phyloP scores from a whole-genome alignment of 2,113 vertebrate species.

The Pluvianellus socialis region DNA sequence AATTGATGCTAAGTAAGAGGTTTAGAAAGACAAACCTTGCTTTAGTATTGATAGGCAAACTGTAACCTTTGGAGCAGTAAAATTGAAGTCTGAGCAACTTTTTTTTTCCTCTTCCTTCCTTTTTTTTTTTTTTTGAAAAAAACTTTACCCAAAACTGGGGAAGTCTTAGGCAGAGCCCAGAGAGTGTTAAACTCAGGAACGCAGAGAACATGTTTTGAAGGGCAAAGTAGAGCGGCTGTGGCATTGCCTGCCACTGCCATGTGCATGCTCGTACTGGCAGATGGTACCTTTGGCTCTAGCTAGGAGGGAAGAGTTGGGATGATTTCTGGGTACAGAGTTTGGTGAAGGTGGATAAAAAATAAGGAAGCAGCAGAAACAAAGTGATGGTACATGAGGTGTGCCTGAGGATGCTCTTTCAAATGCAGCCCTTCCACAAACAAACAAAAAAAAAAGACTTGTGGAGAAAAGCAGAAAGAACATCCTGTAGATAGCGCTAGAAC shows the following conservation, averaged over 20 bases:
- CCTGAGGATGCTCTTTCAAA: background rate
- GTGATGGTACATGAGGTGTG: background rate
- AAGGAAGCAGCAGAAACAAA: background rate
- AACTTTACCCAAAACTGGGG: too few species aligned
- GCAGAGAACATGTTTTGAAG: background rate
- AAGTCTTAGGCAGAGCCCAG: background rate
- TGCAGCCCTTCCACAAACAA: background rate
- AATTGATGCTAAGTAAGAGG: background rate
- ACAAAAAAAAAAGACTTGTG: background rate
- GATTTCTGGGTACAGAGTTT: background rate
- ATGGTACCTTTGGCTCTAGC: background rate
- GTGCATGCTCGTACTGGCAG: background rate
- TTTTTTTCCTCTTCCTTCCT: background rate
- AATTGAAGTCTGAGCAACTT: background rate
- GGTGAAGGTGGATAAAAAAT: background rate
- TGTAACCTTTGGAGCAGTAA: background rate
- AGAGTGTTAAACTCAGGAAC: background rate
- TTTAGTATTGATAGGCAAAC: background rate
- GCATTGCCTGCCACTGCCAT: background rate
- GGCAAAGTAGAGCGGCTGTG: background rate
- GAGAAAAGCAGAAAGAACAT: background rate
- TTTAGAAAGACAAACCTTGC: background rate
- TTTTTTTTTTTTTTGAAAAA: background rate
- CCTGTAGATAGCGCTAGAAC: background rate
- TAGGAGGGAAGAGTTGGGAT: background rate